Evolutionary conservation across 2,888 invertebrate species (phyloP), one percentile per base, ranked within the genome.

Genomic region (Physocephala rufipes): DNA sequence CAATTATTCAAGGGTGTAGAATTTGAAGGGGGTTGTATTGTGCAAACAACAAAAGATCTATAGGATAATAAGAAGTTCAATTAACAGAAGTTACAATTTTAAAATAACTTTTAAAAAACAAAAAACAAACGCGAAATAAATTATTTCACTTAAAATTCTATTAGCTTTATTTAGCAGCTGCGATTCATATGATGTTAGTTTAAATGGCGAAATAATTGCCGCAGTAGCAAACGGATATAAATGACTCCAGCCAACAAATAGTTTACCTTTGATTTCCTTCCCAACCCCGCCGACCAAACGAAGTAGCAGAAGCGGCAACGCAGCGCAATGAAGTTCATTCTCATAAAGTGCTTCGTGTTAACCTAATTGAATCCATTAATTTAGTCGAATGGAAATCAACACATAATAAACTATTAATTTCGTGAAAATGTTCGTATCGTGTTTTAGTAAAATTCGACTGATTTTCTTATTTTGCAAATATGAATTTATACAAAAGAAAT

Each of bases 131-230:
- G 9, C 4, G 19, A 51, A 43, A 47, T 47, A 70, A 70, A 47
- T 65, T 55, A 21, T 55, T 64, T 45, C 64, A 70, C 65, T 70
- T 70, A 70, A 59, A 70, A 70, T 30, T 70, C 70, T 64, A 70
- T 70, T 64, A 70, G 28, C 59, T 47, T 64, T 43, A 58, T 59
- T 45, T 45, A 43, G 45, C 26, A 7, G 1, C 24, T 24, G n/a
- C 51, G 69, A n/a, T 58, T 43, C 5, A 13, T 26, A 59, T 30
- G 43, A 65, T 66, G 66, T 71, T 30, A 71, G 65, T 65, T 66
- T 59, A 65, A 71, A 66, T 61, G 65, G 66, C 61, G 36, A 66
- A 65, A 71, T 71, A 71, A 71, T 66, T 71, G 65, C 71, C 51
- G 19, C 49, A 61, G 47, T 49, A 63, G n/a, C 62, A 24, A 2